Conservation (phyloP, 2,888 invertebrate genomes). For the Spatulosminthurus flaviceps region DNA sequence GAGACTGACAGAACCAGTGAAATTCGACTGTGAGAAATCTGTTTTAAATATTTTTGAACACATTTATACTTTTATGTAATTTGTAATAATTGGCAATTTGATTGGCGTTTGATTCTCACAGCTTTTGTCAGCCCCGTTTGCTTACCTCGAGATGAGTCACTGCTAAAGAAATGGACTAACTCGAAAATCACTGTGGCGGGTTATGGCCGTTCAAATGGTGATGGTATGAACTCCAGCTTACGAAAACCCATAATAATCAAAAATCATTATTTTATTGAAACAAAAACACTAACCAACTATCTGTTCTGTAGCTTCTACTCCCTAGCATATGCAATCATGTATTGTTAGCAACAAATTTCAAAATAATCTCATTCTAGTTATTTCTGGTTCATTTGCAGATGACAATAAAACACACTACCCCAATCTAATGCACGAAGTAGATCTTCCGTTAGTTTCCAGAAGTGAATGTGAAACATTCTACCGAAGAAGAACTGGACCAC, state of each 20-base stretch:
- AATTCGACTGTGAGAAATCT: slow-evolving; percentile 47
- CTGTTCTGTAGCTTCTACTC: too few relatives aligned
- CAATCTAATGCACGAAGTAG: slow-evolving; percentile 42
- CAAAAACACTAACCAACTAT: too few relatives aligned
- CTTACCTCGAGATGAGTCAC: slow-evolving; percentile 52
- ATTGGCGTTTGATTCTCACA: too few relatives aligned
- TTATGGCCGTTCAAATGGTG: slow-evolving; percentile 53
- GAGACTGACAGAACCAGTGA: slow-evolving; percentile 46
- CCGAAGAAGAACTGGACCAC: slow-evolving; percentile 50
- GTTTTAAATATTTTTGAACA: too few relatives aligned
- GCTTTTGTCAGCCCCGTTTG: slow-evolving; percentile 58
- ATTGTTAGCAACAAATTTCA: too few relatives aligned
- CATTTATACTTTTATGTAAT: too few relatives aligned
- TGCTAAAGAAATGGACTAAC: slow-evolving; percentile 48
- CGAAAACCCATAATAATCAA: too few relatives aligned
- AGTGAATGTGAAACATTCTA: slow-evolving; percentile 53
- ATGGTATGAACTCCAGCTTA: too few relatives aligned
- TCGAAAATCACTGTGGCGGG: slow-evolving; percentile 52
- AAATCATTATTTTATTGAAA: too few relatives aligned
- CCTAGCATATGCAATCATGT: too few relatives aligned
- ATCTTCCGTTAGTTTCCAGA: slow-evolving; percentile 48
- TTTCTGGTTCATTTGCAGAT: slow-evolving; percentile 25
- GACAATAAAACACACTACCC: slow-evolving; percentile 43
- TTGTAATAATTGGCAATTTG: too few relatives aligned
- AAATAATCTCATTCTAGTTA: not conserved